Conservation (phyloP, 1,140 invertebrate species). For the Hestina assimilis region DNA sequence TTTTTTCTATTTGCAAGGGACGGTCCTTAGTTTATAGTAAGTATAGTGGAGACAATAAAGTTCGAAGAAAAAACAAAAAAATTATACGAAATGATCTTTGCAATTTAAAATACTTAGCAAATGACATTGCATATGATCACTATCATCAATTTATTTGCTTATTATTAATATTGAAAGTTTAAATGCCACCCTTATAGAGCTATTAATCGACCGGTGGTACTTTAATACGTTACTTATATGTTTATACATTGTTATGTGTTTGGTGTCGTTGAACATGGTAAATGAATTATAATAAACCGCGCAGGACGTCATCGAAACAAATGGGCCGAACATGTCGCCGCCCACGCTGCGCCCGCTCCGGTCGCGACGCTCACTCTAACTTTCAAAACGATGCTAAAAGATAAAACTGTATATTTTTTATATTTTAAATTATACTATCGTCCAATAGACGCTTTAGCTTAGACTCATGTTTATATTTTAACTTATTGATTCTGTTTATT, state of each 20-base stretch:
- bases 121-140: no score
- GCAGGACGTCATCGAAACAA: slow-evolving; percentile 62
- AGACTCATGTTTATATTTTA: no score
- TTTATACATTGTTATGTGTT: slow-evolving; percentile 13
- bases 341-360: slow-evolving; percentile 48
- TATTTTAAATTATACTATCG: background rate
- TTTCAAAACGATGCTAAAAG: slow-evolving; percentile 38
- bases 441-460: background rate
- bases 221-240: slow-evolving; percentile 18
- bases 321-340: slow-evolving; percentile 65
- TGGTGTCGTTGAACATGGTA: slow-evolving; percentile 41
- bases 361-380: slow-evolving; percentile 22
- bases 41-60: no score
- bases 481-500: no score
- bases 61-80: no score
- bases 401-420: slow-evolving; percentile 28
- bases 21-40: no score
- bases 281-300: slow-evolving; percentile 73
- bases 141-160: background rate
- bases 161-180: background rate
- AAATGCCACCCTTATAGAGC: slow-evolving; percentile 11
- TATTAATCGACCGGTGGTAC: slow-evolving; percentile 11
- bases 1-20: no score
- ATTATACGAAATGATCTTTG: background rate
- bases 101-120: background rate